Evolutionary conservation across 2,113 vertebrate species (phyloP).

Genomic region (Budorcas taxicolor): DNA sequence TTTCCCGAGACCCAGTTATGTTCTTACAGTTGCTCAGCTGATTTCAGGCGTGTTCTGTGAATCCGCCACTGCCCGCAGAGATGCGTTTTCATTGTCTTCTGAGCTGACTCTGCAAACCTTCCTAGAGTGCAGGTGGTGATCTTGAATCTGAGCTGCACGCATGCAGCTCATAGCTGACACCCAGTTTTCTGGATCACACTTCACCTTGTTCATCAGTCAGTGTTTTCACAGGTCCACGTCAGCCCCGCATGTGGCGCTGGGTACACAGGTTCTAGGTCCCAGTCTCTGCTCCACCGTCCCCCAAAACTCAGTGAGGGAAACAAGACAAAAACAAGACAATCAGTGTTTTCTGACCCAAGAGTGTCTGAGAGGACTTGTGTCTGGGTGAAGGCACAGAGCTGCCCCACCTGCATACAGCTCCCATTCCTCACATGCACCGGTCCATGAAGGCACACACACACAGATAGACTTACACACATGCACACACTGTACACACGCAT

Average conservation of each 20-base stretch:
- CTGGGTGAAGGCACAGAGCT: neutral
- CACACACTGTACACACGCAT: too few relatives aligned
- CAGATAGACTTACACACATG: neutral
- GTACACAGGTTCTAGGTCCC: neutral
- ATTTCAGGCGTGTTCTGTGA: neutral
- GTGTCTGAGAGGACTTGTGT: neutral
- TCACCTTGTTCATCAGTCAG: neutral
- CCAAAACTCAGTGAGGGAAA: neutral
- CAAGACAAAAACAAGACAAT: neutral
- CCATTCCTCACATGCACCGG: accelerated
- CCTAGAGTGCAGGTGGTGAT: neutral
- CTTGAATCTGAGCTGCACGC: accelerated
- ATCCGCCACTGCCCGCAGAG: neutral
- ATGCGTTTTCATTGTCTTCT: neutral
- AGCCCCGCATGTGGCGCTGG: accelerated
- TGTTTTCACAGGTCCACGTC: neutral
- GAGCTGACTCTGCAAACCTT: neutral
- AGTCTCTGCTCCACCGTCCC: neutral
- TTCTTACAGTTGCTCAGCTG: neutral
- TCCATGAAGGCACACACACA: too few relatives aligned
- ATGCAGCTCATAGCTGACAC: accelerated
- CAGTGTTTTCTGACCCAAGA: neutral
- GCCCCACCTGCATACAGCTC: neutral
- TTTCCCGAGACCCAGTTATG: neutral
- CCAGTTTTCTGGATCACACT: neutral